Base-by-base conservation (phyloP, 2,113 vertebrate genomes). In the Hemicordylus capensis region DNA sequence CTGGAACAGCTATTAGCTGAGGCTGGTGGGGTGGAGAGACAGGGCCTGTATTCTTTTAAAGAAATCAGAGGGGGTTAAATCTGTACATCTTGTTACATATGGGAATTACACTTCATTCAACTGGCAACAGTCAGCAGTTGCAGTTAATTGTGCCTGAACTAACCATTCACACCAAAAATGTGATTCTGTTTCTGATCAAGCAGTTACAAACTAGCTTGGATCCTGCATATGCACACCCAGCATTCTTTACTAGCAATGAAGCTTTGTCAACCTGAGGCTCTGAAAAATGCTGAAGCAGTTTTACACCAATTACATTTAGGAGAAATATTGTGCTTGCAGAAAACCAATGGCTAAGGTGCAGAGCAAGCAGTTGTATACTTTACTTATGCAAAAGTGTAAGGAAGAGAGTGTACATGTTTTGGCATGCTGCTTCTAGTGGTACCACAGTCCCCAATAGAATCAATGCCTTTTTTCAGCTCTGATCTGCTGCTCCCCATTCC, bases 401-500 rank as follows among this genome's bases (percentile, higher is more conserved):
- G n/a, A n/a, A n/a, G n/a, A n/a, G n/a, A 63, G 8, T 63, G 26
- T 75, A 42, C 22, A 59, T 73, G 6, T 0, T 12, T 69, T 81
- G 34, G 48, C 37, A 34, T 28, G 44, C 51, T 77, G 80, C 15
- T 61, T 46, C 9, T 58, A 14, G 56, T 61, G 46, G 46, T 75
- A 20, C 0, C 0, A 7, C 0, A 0, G 2, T 22, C 37, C 67
- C 14, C 58, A 59, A 59, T 19, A 59, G 58, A 59, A 59, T 59
- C 67, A 58, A 58, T 0, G 46, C 39, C 74, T n/a, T n/a, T n/a
- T 1, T 11, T 56, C 64, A 26, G 0, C 31, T 73, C 34, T 26
- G 9, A 26, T 0, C 0, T 48, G 34, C 39, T 0, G 0, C 5
- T 81, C n/a, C 58, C n/a, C n/a, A n/a, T n/a, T n/a, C 73, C 44